Base-by-base conservation (phyloP, 2,888 invertebrate genomes). In the Coremacera marginata region DNA sequence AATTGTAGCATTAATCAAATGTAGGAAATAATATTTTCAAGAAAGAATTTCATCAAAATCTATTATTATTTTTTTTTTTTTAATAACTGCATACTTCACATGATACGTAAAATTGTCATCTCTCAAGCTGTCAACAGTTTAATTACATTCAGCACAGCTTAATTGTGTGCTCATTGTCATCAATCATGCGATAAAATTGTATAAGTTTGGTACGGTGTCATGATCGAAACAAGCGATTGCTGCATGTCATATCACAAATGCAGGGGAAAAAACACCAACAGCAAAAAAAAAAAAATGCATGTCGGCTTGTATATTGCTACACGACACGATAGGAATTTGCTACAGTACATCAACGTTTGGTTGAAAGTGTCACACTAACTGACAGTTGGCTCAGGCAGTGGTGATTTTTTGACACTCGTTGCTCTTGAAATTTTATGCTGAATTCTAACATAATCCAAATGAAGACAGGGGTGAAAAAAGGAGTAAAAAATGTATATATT, bases 151-250 rank as follows among this genome's bases (percentile, higher is more conserved):
- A 37, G 11, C 67, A 44, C 22, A 67, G 22, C 44, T 67, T 67
- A 67, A 67, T 67, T 67, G n/a, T 44, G 22, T 67, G 19, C 44
- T 37, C 37, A 25, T 22, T 44, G 44, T 19, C 67, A 67, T 67
- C 67, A 67, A 22, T 67, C 67, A 67, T 63, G 31, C 34, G 63
- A 34, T 62, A 14, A 62, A 62, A 62, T 65, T 65, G 37, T 1
- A n/a, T 9, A 65, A 34, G 63, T 37, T 65, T 8, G 7, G 11
- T 9, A 44, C 11, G 63, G 63, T 63, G 63, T 63, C 63, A 63
- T n/a, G 63, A 34, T 63, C 63, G 3, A n/a, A 27, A 16, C 25
- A 16, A 63, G 31, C 34, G 16, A 27, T 34, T 63, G 34, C 31
- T 1, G 63, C 7, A 19, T 19, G 34, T 63, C 63, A 63, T 27